Conservation (phyloP, 2,797 vertebrate genomes). For the Myripristis jacobus region DNA sequence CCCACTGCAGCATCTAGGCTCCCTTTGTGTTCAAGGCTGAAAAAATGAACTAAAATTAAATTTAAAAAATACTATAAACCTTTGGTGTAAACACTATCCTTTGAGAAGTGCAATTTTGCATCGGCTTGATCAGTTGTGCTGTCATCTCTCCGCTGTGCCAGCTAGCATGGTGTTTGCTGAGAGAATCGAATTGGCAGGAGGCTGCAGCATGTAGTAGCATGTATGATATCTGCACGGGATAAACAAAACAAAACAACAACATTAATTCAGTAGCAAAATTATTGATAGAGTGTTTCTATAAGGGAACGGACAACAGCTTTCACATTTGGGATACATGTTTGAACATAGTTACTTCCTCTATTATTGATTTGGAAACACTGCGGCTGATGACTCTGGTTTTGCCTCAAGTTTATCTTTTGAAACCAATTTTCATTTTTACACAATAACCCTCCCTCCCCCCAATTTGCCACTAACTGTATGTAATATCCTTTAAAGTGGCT, state of each 20-base stretch:
- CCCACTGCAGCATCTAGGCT: neutral
- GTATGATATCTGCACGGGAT: too few species aligned
- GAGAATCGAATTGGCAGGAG: too few species aligned
- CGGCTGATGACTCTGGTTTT: constrained; percentile 9
- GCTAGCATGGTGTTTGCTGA: neutral
- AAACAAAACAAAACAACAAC: too few species aligned
- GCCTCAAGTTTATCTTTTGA: constrained; percentile 36
- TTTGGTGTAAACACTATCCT: neutral
- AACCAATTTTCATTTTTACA: neutral
- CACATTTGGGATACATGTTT: constrained; percentile 2
- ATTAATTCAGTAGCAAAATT: constrained; percentile 16
- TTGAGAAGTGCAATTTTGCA: constrained; percentile 8
- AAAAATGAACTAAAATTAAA: too few species aligned
- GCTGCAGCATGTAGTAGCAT: neutral
- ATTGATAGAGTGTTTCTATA: neutral
- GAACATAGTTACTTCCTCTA: too few species aligned
- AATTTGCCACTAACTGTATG: constrained; percentile 18
- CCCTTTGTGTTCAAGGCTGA: constrained; percentile 1
- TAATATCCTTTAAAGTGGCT: constrained; percentile 41
- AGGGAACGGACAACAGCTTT: neutral
- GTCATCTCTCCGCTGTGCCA: neutral
- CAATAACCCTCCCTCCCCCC: neutral
- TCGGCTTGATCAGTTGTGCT: constrained; percentile 6
- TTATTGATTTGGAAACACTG: constrained; percentile 6
- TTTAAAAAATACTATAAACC: constrained; percentile 32